Percentiles rank a stretch among this genome's conserved stretches.
phyloP scores from a whole-genome alignment of 2,113 vertebrate species.

The Istiophorus platypterus region DNA sequence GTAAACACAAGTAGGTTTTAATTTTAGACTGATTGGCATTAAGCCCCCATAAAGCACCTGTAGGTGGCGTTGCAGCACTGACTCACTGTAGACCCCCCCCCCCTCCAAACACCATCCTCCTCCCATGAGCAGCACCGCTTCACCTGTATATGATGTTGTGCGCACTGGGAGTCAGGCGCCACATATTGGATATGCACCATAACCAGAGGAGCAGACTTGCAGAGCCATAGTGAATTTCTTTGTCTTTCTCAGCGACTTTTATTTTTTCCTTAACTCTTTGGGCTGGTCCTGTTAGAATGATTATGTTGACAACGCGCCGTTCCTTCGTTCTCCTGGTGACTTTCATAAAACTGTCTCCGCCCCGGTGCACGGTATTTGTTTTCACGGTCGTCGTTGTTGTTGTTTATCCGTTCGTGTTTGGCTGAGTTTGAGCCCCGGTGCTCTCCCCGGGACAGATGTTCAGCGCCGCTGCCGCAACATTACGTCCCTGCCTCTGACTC shows the following conservation, averaged over 20 bases:
- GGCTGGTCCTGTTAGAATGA: not conserved
- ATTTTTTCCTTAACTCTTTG: not conserved
- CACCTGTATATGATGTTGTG: slow-evolving; percentile 54
- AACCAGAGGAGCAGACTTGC: slow-evolving; percentile 18
- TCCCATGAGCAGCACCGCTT: slow-evolving; percentile 18
- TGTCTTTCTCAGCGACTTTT: not conserved
- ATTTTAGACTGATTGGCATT: not conserved
- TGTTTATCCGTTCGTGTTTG: slow-evolving; percentile 62
- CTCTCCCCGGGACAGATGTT: slow-evolving; percentile 30
- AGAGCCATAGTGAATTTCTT: not conserved
- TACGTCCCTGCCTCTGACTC: slow-evolving; percentile 63
- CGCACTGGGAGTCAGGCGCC: slow-evolving; percentile 53
- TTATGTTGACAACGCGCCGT: slow-evolving; percentile 49
- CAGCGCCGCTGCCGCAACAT: slow-evolving; percentile 42
- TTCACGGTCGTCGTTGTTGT: slow-evolving; percentile 66
- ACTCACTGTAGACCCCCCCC: slow-evolving; percentile 6
- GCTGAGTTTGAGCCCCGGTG: slow-evolving; percentile 45
- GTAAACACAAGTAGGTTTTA: not conserved
- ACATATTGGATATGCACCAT: slow-evolving; percentile 30
- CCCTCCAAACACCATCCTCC: slow-evolving; percentile 8
- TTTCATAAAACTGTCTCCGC: slow-evolving; percentile 60
- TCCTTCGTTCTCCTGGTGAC: slow-evolving; percentile 66
- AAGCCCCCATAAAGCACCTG: slow-evolving; percentile 15
- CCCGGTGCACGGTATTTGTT: slow-evolving; percentile 41
- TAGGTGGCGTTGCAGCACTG: slow-evolving; percentile 66